These are phyloP conservation scores for Corbicula japonica DNA, from an alignment of 2,888 invertebrate species.

Conservation along the genomic window DNA sequence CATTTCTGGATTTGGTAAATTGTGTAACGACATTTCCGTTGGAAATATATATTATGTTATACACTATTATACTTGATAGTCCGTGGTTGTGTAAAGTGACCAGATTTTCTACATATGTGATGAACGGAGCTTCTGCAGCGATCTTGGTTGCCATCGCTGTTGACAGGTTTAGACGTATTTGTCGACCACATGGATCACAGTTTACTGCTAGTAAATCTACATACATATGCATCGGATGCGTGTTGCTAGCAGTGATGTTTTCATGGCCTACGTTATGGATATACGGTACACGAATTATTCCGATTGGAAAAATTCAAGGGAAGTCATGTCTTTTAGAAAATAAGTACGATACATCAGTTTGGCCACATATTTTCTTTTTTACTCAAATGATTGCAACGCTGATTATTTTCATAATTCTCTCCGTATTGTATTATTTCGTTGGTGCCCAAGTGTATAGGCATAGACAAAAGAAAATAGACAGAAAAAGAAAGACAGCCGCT, in stretches of 20 bases:
- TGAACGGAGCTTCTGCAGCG: slow-evolving; percentile 69
- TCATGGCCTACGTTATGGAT: slow-evolving; percentile 72
- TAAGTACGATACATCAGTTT: slow-evolving; percentile 40
- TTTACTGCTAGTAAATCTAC: slow-evolving; percentile 68
- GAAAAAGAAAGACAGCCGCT: too few relatives aligned
- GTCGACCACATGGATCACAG: slow-evolving; percentile 62
- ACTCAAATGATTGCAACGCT: slow-evolving; percentile 53
- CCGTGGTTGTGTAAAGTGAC: slow-evolving; percentile 66
- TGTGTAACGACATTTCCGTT: slow-evolving; percentile 69
- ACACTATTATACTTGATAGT: slow-evolving; percentile 56
- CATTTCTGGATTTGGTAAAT: slow-evolving; percentile 67
- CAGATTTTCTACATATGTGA: slow-evolving; percentile 67
- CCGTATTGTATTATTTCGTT: too few relatives aligned
- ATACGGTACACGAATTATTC: slow-evolving; percentile 69
- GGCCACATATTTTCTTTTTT: slow-evolving; percentile 63
- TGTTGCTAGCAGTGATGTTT: slow-evolving; percentile 46
- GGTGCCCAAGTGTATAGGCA: too few relatives aligned
- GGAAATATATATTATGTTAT: slow-evolving; percentile 66
- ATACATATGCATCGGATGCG: slow-evolving; percentile 59
- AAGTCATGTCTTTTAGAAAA: slow-evolving; percentile 59
- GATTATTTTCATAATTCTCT: slow-evolving; percentile 52
- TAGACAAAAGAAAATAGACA: too few relatives aligned
- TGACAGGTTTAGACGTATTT: too few relatives aligned
- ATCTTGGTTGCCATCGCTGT: slow-evolving; percentile 71
- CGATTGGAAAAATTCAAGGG: slow-evolving; percentile 7